Conservation (phyloP, 2,797 vertebrate genomes). For the Danio aesculapii region DNA sequence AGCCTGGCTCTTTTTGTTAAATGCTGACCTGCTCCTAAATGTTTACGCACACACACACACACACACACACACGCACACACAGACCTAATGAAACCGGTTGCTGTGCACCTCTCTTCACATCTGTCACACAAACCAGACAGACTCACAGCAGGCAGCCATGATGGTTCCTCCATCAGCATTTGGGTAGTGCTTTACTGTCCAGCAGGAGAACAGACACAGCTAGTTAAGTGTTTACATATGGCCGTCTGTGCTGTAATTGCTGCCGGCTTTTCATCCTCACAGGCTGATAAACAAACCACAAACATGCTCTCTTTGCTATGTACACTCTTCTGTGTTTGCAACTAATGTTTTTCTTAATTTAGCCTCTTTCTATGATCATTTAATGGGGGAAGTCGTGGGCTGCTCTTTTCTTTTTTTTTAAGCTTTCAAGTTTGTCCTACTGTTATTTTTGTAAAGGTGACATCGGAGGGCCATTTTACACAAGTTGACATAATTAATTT, state of each 20-base stretch:
- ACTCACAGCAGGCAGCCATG: conserved; percentile 52
- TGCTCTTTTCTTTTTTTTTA: background rate
- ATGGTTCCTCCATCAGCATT: conserved; percentile 35
- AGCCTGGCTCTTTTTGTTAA: conserved; percentile 14
- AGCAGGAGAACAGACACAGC: conserved; percentile 25
- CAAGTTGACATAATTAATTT: too few relatives aligned
- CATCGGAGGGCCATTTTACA: too few relatives aligned
- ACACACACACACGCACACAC: background rate
- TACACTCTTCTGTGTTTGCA: background rate
- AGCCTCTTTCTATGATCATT: background rate
- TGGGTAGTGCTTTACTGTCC: conserved; percentile 23
- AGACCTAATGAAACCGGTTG: conserved; percentile 57
- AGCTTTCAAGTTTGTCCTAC: background rate
- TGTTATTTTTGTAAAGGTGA: background rate
- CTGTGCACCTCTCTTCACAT: conserved; percentile 67
- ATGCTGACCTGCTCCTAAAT: background rate
- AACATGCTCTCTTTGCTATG: conserved; percentile 2
- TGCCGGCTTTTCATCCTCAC: background rate
- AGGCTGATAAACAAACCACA: conserved; percentile 8
- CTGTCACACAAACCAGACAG: conserved; percentile 66
- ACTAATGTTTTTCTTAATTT: background rate
- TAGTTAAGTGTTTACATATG: conserved; percentile 29
- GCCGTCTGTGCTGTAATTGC: conserved; percentile 19
- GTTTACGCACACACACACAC: background rate
- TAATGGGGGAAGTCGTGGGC: background rate